A percentile compares a stretch with the other conserved stretches of the same genome.
Evolutionary conservation across 2,888 invertebrate species (phyloP).

Genomic region (Steinernema scapterisci): DNA sequence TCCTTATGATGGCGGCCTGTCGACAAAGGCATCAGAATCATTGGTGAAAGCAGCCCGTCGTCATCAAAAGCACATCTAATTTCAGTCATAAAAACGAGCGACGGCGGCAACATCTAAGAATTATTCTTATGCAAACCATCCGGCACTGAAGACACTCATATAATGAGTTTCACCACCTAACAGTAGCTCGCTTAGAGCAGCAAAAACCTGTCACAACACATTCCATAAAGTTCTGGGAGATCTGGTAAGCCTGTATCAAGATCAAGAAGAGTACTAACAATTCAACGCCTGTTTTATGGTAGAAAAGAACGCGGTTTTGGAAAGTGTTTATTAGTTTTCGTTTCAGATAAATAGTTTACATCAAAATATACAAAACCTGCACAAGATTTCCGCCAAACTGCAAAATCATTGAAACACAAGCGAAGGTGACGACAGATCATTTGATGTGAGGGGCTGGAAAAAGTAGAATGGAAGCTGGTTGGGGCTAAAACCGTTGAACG

Average conservation of each 20-base stretch:
- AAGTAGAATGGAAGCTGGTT: conserved; percentile 12
- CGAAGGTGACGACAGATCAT: neutral
- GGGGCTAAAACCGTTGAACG: neutral
- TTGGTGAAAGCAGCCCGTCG: conserved; percentile 20
- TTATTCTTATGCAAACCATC: conserved; percentile 28
- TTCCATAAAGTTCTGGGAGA: no score
- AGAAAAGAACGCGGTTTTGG: no score
- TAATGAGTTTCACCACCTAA: neutral
- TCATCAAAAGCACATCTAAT: conserved; percentile 26
- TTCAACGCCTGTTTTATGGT: no score
- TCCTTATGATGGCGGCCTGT: neutral
- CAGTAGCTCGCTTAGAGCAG: neutral
- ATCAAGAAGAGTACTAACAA: no score
- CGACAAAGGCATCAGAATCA: neutral
- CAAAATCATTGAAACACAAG: neutral
- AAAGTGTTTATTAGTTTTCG: no score
- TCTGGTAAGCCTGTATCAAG: no score
- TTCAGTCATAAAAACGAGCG: conserved; percentile 14
- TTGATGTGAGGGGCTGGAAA: neutral
- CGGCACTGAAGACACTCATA: neutral
- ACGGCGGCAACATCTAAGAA: conserved; percentile 29
- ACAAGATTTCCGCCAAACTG: neutral
- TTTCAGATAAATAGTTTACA: no score
- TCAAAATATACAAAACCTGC: neutral
- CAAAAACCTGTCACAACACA: no score